Percentiles rank a stretch among this genome's conserved stretches.
Conservation (phyloP, 2,797 vertebrate species). For the Mus spretus region DNA sequence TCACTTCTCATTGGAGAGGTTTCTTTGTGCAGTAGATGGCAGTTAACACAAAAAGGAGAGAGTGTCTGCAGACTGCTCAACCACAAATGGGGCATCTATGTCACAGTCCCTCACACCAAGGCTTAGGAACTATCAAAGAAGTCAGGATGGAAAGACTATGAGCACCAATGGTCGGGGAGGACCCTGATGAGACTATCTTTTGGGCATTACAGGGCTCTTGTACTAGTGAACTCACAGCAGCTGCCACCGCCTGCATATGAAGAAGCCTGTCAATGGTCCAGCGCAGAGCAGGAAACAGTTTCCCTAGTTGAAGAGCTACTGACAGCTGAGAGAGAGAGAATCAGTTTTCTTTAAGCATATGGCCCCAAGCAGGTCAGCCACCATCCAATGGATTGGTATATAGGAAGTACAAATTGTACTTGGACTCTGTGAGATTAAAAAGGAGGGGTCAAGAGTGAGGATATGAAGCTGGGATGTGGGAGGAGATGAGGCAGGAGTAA, state of each 20-base stretch:
- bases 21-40: not conserved
- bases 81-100: not conserved
- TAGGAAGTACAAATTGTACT: not conserved
- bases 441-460: not conserved
- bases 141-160: too few relatives aligned
- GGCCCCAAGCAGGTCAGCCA: not conserved
- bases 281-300: not conserved
- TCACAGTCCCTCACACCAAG: not conserved
- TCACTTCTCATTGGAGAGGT: not conserved
- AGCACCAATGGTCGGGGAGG: not conserved
- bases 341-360: not conserved
- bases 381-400: not conserved
- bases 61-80: not conserved
- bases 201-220: not conserved
- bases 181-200: not conserved
- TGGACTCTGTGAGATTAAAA: not conserved
- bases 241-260: not conserved
- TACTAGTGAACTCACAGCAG: not conserved
- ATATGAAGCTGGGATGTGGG: not conserved
- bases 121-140: not conserved
- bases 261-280: not conserved
- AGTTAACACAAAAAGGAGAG: not conserved
- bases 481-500: not conserved
- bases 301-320: not conserved
- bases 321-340: not conserved